Percentiles rank a stretch among this genome's conserved stretches.
These are phyloP conservation scores for Odobenus rosmarus DNA, from an alignment of 2,113 vertebrate genomes.

Conservation along the genomic window DNA sequence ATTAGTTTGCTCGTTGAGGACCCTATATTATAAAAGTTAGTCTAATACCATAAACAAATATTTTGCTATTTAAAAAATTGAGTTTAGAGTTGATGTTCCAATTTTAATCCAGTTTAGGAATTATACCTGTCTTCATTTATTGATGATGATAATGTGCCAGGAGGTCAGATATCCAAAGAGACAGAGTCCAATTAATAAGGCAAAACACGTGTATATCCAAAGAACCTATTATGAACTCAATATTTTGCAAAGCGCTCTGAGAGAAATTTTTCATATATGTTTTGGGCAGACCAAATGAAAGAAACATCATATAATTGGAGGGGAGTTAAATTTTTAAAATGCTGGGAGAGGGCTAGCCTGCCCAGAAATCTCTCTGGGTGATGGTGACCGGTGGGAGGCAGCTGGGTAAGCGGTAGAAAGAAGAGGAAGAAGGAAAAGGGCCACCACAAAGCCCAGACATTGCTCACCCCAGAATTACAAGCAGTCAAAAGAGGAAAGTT, in stretches of 20 bases:
- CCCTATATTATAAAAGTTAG: not conserved
- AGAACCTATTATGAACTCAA: not conserved
- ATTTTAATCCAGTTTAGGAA: slow-evolving; percentile 38
- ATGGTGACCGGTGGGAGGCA: not conserved
- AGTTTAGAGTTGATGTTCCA: slow-evolving; percentile 24
- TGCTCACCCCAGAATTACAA: not conserved
- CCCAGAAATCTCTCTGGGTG: not conserved
- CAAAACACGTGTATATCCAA: not conserved
- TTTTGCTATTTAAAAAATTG: slow-evolving; percentile 13
- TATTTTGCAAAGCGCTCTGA: slow-evolving; percentile 36
- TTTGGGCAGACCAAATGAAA: not conserved
- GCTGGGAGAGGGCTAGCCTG: not conserved
- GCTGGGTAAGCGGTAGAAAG: not conserved
- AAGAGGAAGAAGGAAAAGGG: not conserved
- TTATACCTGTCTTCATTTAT: not conserved
- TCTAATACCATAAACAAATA: not conserved
- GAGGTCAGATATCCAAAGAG: not conserved
- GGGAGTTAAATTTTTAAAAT: not conserved
- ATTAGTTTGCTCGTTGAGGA: not conserved
- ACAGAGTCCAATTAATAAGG: slow-evolving; percentile 8
- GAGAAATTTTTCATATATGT: not conserved
- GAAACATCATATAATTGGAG: not conserved
- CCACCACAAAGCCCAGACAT: not conserved
- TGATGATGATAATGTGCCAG: not conserved
- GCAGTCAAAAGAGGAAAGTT: not conserved